Evolutionary conservation across 2,888 invertebrate genomes (phyloP), one percentile per base, ranked within the genome.

Genomic region (Tenthredo distinguenda): DNA sequence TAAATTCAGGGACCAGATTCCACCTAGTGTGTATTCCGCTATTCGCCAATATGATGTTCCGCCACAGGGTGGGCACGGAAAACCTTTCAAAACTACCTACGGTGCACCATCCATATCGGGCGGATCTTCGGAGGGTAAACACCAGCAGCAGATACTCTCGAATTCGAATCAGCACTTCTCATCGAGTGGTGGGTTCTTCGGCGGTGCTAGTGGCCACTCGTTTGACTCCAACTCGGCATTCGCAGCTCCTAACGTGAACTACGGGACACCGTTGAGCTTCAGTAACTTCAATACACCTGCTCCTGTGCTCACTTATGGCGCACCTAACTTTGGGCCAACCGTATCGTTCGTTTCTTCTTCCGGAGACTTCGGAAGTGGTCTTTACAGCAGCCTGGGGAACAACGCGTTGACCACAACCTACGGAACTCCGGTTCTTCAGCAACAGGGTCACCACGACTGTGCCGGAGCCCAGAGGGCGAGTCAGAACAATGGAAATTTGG

Each of bases 1-100:
- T 6, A 95, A 96, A 87, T 97, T 97, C 92, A 95, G 97, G 74
- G 96, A 97, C n/a, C 95, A 96, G 0, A 96, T 97, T 0, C 97
- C 97, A 0, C 94, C 95, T 81, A 96, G 96, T 0, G 93, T 97
- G 5, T 93, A 97, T 2, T 88, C 88, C 3, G 88, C 88, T 40
- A 81, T 96, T 95, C 82, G 95, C 96, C 87, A 96, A 95, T 92
- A 91, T 40, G 83, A 71, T 31, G 72, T 91, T 55, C 90, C 91
- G 1, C 90, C 89, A 0, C 84, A 77, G 2, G 85, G 84, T 1
- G 91, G 91, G 85, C 76, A 85, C n/a, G 55, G 79, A 31, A 82
- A 77, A 50, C 89, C 91, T 4, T 88, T 90, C 2, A 91, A 92
- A 31, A 90, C 90, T 37, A 55, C n/a, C 55, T 90, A 90, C 84